Base-by-base conservation (phyloP, 2,113 vertebrate species). In the Xiphophorus maculatus region DNA sequence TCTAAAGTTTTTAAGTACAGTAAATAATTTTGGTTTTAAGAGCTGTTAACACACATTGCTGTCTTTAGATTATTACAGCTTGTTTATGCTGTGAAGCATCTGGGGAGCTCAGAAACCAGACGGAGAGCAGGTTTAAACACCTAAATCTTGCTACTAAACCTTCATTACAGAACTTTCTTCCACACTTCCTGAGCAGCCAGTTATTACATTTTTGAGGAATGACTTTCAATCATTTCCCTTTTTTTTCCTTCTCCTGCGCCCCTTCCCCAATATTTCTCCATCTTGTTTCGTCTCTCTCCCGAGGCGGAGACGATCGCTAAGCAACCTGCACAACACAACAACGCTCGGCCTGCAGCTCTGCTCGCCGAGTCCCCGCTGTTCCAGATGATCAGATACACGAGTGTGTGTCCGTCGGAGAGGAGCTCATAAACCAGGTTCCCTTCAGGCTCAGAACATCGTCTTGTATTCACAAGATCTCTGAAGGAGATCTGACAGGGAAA, bases 251-350 rank as follows among this genome's bases (percentile, higher is more conserved):
- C 42, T 54, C 19, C 19, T 51, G 14, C 3, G 1, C 14, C 40
- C 40, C 14, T 14, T 42, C 14, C 40, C 12, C 3, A 58, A 58
- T n/a, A 76, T 74, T 89, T 80, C 84, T 73, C 78, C 66, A 10
- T 61, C 85, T 54, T 35, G 73, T 84, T 76, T 82, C 65, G 68
- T 83, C 81, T 80, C 74, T 80, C 81, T 89, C 87, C 79, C 73
- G 71, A 87, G 84, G 80, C 27, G n/a, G 77, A 79, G 75, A 48
- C 22, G 73, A 93, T 93, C 30, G 90, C 94, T 88, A 87, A 69
- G 94, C 91, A 92, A 93, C 91, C n/a, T 0, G 40, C 77, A 80
- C 84, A 92, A 88, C 91, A 95, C 82, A 91, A 88, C 83, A 89
- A 71, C 12, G 66, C 74, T 63, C 35, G 83, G 86, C 88, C 86